Base-by-base conservation (phyloP, 2,797 vertebrate genomes). In the Enteromius treurensis region DNA sequence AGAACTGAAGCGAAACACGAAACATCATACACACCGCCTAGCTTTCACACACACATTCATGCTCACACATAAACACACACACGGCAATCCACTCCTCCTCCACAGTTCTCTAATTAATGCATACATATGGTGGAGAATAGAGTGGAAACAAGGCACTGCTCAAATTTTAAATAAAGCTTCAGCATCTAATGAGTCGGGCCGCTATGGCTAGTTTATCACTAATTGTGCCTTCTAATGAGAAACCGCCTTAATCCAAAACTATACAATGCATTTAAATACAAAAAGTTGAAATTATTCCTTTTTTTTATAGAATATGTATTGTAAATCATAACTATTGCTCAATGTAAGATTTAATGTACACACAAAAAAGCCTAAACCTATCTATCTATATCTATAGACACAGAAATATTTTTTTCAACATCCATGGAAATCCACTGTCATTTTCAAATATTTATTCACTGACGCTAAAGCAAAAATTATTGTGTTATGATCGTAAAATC, bases 1-100 rank as follows among this genome's bases (percentile, higher is more conserved):
- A 99, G 98, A 98, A 97, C 97, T 98, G 96, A 97, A 97, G 97
- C 96, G 96, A 98, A 98, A 98, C 97, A 97, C 93, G 91, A 92
- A 97, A 98, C 97, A 97, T 94, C 92, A 92, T 92, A 92, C 88
- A 90, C 86, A 91, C 92, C 79, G 83, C 80, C 92, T 94, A 93
- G 91, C 93, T 93, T 94, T 93, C 32, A 64, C 65, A 45, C 79
- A 76, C 74, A 40, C 65, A 49, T 73, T 67, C 65, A 51, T 74
- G 49, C 74, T 65, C 78, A 74, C 84, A 71, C 78, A 55, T 45
- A 74, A 79, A 71, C 80, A 80, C 84, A 78, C 83, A 77, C 83
- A 77, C 81, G 73, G 90, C 90, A 92, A 93, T 92, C 93, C 92
- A 92, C 93, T 93, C 93, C 94, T 95, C 93, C 94, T 94, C 92